These are phyloP conservation scores for Melanostigma gelatinosum DNA, from an alignment of 2,113 vertebrate species.

Conservation along the genomic window DNA sequence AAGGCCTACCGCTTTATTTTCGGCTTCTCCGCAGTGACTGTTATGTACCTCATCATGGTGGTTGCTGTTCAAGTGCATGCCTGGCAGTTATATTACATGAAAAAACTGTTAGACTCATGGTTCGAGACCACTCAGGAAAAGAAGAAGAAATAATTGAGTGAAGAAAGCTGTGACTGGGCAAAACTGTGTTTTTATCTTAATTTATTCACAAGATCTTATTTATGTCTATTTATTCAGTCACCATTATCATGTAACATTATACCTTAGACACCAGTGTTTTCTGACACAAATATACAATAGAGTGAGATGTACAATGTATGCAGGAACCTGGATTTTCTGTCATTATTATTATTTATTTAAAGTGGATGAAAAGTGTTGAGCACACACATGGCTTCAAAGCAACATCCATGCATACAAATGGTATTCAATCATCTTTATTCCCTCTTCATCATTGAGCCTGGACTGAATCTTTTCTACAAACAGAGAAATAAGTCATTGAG, in stretches of 20 bases:
- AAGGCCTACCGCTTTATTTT: constrained; percentile 97
- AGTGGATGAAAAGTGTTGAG: neutral
- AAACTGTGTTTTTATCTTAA: constrained; percentile 25
- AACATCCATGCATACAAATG: neutral
- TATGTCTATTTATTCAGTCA: constrained; percentile 6
- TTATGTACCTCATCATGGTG: constrained; percentile 94
- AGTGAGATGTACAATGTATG: constrained; percentile 2
- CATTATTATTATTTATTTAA: constrained; percentile 2
- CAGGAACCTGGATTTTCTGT: neutral
- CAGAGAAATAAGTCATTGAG: neutral
- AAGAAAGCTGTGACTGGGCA: constrained; percentile 17
- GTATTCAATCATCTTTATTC: neutral
- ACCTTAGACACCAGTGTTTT: neutral
- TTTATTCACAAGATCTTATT: constrained; percentile 25
- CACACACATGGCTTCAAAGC: neutral
- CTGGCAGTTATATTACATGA: constrained; percentile 98
- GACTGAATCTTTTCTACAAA: neutral
- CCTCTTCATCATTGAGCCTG: neutral
- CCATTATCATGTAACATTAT: neutral
- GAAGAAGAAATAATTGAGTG: constrained; percentile 85
- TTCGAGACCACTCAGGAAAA: constrained; percentile 97
- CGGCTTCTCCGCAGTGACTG: constrained; percentile 91
- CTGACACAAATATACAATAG: neutral
- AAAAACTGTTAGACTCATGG: constrained; percentile 97
- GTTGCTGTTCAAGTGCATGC: constrained; percentile 93